Evolutionary conservation across 2,113 vertebrate genomes (phyloP), one percentile per base, ranked within the genome.

Genomic region (Leptobrachium ailaonicum): DNA sequence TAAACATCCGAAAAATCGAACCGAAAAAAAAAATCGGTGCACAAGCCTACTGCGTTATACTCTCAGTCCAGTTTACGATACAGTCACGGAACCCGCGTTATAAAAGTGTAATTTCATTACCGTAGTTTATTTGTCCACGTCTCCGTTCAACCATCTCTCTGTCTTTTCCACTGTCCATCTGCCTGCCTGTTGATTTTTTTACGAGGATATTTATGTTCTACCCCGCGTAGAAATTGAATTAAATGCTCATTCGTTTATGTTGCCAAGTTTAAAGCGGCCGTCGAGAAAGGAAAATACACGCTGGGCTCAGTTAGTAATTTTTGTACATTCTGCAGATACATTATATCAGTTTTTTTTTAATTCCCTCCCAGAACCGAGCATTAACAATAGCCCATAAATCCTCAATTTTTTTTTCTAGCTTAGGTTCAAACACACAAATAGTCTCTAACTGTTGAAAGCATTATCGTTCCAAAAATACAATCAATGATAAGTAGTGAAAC

Each of bases 341-440:
- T 76, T 68, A 53, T 53, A 76, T 66, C 64, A 4, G 8, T 50
- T 50, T 32, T 75, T 45, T n/a, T 66, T 66, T 67, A 6, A 54
- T 54, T 77, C 14, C 53, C 47, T 70, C 53, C 53, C 43, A 45
- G 13, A 53, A 43, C 41, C 42, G 40, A 66, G 58, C 68, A 77
- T 77, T 32, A 68, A 69, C 50, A 58, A 67, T 76, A 67, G 75
- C 64, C 2, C 60, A 60, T 77, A 77, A 77, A 68, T 69, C 42
- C 66, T 13, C 20, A 32, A 32, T 32, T 32, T 32, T 32, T 2
- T 2, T 76, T 76, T 69, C 42, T 50, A 5, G 47, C 66, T 69
- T 68, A 69, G 40, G 42, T 58, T 14, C 41, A 68, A 58, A 45
- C 68, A 58, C 40, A 20, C n/a, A 44, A 54, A 12, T 4, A 41